These are phyloP conservation scores for Enhydra lutris DNA, from an alignment of 2,113 vertebrate species.

Conservation along the genomic window DNA sequence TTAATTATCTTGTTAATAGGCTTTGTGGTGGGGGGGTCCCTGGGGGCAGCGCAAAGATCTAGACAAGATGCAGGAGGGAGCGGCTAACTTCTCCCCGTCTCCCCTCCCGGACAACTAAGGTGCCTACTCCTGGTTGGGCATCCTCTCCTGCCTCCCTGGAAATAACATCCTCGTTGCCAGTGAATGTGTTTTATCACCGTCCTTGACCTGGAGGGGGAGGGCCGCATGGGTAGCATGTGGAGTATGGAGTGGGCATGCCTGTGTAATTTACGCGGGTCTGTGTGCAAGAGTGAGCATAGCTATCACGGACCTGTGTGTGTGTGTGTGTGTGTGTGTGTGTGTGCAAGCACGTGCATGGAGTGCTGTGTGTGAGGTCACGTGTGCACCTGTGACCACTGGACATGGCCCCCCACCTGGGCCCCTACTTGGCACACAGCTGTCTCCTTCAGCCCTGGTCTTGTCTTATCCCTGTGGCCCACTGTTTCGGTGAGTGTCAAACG, in stretches of 20 bases:
- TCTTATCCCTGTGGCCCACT: neutral
- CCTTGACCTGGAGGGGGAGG: neutral
- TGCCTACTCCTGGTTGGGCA: neutral
- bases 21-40: conserved; percentile 65
- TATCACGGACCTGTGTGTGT: accelerated
- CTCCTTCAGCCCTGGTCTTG: neutral
- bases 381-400: neutral
- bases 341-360: accelerated
- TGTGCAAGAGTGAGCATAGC: neutral
- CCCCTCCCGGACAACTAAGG: neutral
- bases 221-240: neutral
- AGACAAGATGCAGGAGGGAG: conserved; percentile 62
- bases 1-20: conserved; percentile 72
- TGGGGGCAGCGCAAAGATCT: conserved; percentile 54
- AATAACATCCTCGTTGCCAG: neutral
- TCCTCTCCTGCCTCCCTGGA: neutral
- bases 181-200: neutral
- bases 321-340: too few species aligned
- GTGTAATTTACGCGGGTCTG: neutral
- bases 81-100: conserved; percentile 50
- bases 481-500: conserved; percentile 7
- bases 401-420: accelerated
- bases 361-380: neutral
- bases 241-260: accelerated
- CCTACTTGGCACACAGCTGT: neutral